Conservation (phyloP, 2,888 invertebrate genomes). For the Macropis europaea region DNA sequence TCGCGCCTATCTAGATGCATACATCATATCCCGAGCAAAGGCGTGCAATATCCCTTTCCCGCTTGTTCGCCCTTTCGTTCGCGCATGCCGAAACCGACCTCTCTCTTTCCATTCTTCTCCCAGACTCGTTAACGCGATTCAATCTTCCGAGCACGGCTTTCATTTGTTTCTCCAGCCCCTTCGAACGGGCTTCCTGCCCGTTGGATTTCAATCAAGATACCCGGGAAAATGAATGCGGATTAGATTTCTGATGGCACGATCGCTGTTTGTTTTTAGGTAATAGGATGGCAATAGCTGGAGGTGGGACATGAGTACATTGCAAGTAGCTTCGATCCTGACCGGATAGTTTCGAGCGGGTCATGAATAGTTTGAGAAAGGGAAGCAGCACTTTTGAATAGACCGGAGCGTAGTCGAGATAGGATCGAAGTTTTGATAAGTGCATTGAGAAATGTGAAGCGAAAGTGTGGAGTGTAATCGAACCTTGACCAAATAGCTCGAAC, state of each 20-base stretch:
- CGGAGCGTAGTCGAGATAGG: too few species aligned
- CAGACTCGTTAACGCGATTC: slow-evolving; percentile 23
- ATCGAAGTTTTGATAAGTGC: too few species aligned
- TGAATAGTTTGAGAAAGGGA: too few species aligned
- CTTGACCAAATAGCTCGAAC: too few species aligned
- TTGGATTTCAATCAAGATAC: background rate
- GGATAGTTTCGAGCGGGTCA: too few species aligned
- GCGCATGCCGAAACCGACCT: background rate
- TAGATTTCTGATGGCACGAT: background rate
- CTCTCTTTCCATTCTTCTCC: background rate
- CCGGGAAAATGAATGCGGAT: background rate
- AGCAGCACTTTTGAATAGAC: too few species aligned
- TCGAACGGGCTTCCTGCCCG: background rate
- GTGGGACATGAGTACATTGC: too few species aligned
- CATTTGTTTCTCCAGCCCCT: background rate
- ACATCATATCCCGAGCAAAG: slow-evolving; percentile 21
- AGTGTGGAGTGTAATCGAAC: too few species aligned
- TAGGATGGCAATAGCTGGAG: background rate
- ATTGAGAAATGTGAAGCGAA: too few species aligned
- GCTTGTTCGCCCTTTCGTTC: slow-evolving; percentile 5
- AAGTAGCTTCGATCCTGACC: too few species aligned
- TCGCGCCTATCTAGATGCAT: slow-evolving; percentile 34
- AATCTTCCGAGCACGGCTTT: background rate
- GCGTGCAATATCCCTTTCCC: background rate
- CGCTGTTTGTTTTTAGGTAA: background rate